Conservation (phyloP, 37 sponge, comb jelly and placozoan genomes). For the Aplysina aerophoba region DNA sequence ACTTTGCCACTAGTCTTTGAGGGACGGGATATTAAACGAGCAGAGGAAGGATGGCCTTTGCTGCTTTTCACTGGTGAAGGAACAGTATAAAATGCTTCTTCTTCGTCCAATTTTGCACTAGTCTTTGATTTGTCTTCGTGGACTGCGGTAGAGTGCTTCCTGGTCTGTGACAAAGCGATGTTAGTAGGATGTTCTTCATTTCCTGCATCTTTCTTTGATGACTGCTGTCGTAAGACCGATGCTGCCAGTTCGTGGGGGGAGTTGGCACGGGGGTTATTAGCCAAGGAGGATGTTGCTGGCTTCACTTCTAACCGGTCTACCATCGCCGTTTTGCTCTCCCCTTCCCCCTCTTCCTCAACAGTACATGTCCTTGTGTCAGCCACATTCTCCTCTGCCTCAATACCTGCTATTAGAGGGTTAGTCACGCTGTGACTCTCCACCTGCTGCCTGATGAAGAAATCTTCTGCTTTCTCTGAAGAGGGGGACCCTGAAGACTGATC, state of each 20-base stretch:
- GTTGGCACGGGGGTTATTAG: neutral
- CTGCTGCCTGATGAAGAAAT: too few species aligned
- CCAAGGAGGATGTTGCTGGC: neutral
- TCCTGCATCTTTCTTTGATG: neutral
- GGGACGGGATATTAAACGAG: neutral
- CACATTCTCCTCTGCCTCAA: too few species aligned
- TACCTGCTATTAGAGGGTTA: too few species aligned
- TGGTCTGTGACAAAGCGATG: too few species aligned
- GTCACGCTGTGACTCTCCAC: too few species aligned
- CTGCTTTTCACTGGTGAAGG: neutral
- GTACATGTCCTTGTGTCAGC: neutral
- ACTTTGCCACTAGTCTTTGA: too few species aligned
- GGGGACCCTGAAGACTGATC: too few species aligned
- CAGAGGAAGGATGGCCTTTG: slow-evolving; percentile 5
- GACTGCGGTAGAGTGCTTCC: neutral
- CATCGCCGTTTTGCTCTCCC: neutral
- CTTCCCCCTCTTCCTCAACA: neutral
- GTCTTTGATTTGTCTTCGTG: neutral
- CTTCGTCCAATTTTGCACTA: neutral
- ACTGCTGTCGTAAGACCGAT: slow-evolving; percentile 40
- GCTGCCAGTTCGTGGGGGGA: slow-evolving; percentile 76
- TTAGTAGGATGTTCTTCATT: neutral
- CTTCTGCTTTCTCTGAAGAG: too few species aligned
- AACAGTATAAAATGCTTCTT: neutral
- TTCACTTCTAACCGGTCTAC: neutral